Base-by-base conservation (phyloP, 2,797 vertebrate genomes). In the Chelmon rostratus region DNA sequence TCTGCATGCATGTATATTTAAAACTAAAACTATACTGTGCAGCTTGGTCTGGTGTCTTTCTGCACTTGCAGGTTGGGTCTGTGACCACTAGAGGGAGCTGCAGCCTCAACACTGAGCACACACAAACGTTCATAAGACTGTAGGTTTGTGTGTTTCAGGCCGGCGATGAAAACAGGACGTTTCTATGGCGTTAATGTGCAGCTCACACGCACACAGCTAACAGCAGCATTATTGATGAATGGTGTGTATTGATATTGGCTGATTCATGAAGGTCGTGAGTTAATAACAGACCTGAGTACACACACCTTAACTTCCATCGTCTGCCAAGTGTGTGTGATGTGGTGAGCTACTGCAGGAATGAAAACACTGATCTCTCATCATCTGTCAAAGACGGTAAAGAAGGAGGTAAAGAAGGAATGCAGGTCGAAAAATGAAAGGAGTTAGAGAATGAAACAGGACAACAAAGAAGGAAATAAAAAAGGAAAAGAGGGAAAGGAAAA, bases 31-130 rank as follows among this genome's bases (percentile, higher is more conserved):
- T n/a, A n/a, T n/a, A n/a, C 28, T 31, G 28, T 31, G 28, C 28
- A 31, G 28, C 1, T 37, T 1, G 9, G 3, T 31, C 28, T 31
- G 28, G 28, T 31, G 28, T 31, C 28, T 31, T 28, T 31, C 40
- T 37, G 18, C 8, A 31, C 42, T 10, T 66, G 72, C 53, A 80
- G 67, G 8, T 28, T 1, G 2, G n/a, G 1, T 2, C 2, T 56
- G n/a, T 40, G 52, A 10, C 58, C 89, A 89, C 37, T 3, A 79
- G 88, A 68, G 61, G 77, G 65, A 5, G 79, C 78, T 42, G 49
- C 50, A 68, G 65, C 64, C 7, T 12, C 18, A 68, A 3, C 62
- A 25, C 8, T 42, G 13, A 50, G 1, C 3, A 1, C 12, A 61
- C 23, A 66, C 1, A 76, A 3, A 46, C 2, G 31, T 28, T 31